phyloP scores from a whole-genome alignment of 2,113 vertebrate genomes.

The Bubo bubo region DNA sequence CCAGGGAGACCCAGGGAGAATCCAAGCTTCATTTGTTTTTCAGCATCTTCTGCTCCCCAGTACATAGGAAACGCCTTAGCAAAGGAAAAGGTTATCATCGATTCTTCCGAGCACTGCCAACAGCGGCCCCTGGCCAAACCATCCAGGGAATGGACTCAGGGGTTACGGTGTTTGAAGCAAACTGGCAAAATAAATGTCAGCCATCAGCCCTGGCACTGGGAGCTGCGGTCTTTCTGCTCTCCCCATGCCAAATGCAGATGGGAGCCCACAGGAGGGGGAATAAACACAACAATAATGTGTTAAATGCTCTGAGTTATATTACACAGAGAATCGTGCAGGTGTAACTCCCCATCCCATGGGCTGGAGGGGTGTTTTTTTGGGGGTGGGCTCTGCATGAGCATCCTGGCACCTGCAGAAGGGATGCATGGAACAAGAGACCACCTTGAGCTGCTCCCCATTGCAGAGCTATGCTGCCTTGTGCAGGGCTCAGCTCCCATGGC shows the following conservation, averaged over 20 bases:
- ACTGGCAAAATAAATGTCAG: conserved; percentile 26
- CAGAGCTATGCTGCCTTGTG: not conserved
- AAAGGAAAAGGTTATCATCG: conserved; percentile 43
- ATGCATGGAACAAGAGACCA: accelerated
- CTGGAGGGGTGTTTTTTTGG: not conserved
- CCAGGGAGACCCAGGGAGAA: conserved; percentile 10
- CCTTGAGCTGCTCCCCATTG: not conserved
- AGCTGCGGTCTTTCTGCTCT: not conserved
- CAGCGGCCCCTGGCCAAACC: accelerated
- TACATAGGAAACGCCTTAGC: not conserved
- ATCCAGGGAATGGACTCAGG: accelerated
- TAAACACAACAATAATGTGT: accelerated
- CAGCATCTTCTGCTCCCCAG: not conserved
- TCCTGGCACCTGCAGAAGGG: accelerated
- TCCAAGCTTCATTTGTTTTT: conserved; percentile 37
- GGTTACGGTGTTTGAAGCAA: not conserved
- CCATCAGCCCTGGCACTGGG: not conserved
- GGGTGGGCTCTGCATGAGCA: not conserved
- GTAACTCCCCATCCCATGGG: not conserved
- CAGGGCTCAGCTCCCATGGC: not conserved
- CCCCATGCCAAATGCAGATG: accelerated
- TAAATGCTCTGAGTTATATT: not conserved
- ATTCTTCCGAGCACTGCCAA: not conserved
- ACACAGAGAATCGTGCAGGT: not conserved
- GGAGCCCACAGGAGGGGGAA: not conserved